Evolutionary conservation across 2,888 invertebrate species (phyloP).

Genomic region (Epinotia ramella): DNA sequence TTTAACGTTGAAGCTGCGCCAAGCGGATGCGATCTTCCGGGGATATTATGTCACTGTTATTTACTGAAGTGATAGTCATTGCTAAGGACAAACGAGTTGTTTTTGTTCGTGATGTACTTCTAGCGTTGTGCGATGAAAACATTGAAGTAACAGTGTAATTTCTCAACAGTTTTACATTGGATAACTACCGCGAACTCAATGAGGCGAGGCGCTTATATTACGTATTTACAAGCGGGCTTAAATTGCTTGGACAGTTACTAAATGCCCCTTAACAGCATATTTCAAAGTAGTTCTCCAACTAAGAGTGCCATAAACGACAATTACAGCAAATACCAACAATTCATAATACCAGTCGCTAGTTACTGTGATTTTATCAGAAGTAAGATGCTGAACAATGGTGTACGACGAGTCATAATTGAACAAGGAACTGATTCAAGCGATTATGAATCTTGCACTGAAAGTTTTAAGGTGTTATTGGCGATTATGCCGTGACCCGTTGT

Average conservation of each 20-base stretch:
- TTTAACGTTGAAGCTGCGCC: slow-evolving; percentile 69
- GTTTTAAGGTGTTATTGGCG: slow-evolving; percentile 15
- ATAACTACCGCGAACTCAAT: neutral
- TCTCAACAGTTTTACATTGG: neutral
- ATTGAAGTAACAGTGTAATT: neutral
- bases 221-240: slow-evolving; percentile 4
- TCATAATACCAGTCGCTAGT: slow-evolving; percentile 37
- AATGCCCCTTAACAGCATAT: slow-evolving; percentile 11
- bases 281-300: slow-evolving; percentile 30
- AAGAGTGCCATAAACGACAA: slow-evolving; percentile 35
- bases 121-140: neutral
- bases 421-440: slow-evolving; percentile 9
- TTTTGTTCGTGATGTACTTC: slow-evolving; percentile 15
- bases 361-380: slow-evolving; percentile 42
- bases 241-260: slow-evolving; percentile 17
- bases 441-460: slow-evolving; percentile 19
- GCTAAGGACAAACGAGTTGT: slow-evolving; percentile 36
- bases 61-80: slow-evolving; percentile 42
- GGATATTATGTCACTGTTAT: slow-evolving; percentile 70
- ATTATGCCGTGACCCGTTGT: slow-evolving; percentile 13
- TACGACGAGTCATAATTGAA: slow-evolving; percentile 26
- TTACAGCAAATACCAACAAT: slow-evolving; percentile 44
- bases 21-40: slow-evolving; percentile 82
- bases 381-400: slow-evolving; percentile 43
- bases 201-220: neutral